Evolutionary conservation across 2,888 invertebrate species (phyloP), one percentile per base, ranked within the genome.

Genomic region (Amorpha juglandis): DNA sequence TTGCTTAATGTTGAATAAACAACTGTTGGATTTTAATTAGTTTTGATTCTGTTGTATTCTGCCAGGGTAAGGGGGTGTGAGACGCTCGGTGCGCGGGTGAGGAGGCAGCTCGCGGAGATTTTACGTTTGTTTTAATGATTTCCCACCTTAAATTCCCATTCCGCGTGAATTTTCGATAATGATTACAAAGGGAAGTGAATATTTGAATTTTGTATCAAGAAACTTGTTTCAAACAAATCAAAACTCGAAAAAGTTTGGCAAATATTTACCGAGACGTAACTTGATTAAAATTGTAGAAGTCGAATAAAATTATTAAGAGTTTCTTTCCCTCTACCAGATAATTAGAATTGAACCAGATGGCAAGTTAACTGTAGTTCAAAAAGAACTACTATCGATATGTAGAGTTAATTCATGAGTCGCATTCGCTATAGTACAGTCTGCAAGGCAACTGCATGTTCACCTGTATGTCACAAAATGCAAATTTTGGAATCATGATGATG

Each of bases 11-110:
- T 80, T 84, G 84, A 87, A 89, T 89, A 89, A 90, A 91, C 89
- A 91, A 90, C 87, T 81, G 85, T 84, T 85, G 86, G 86, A 78
- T 85, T 88, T 88, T 88, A 88, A 88, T 88, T 88, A 87, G 86
- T 84, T 81, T 86, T 82, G 83, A 83, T 87, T 83, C 83, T 82
- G 81, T 82, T 80, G 79, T 81, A 77, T 79, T 63, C 63, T 14
- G 50, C 38, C 42, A 38, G 42, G 7, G 42, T 16, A n/a, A 16
- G 38, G 58, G 58, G 58, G 16, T n/a, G n/a, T 4, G 58, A 16
- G 58, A 42, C 1, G 38, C 7, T 16, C 38, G 42, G 42, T 6
- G 11, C 12, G 42, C 19, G 19, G 19, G 11, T 6, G 12, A 9
- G 19, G 21, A 52, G 27, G 52, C 27, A 52, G 52, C 52, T 52